Base-by-base conservation (phyloP, 2,888 invertebrate species). In the Protula sp. region DNA sequence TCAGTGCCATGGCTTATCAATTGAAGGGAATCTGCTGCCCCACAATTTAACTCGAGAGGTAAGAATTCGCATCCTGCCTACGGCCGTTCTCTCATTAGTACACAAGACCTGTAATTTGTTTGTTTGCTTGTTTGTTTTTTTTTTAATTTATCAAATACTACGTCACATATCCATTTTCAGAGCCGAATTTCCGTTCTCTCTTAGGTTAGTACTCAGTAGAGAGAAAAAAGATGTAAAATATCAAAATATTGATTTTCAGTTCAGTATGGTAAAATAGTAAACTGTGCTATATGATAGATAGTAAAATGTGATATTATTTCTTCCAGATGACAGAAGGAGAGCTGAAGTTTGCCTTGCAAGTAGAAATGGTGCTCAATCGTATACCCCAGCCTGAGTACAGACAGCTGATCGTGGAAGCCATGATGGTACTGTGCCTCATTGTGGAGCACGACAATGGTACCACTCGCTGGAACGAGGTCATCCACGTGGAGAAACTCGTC, bases 371-470 rank as follows among this genome's bases (percentile, higher is more conserved):
- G 2, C 84, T 99, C 55, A 99, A 98, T 80, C 89, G 91, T 55
- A 95, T 99, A 72, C 94, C 97, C 22, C 95, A 98, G 80, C 98
- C 99, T 0, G 99, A 99, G 81, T 99, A 98, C 82, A 86, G 99
- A 27, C 97, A 98, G 79, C 82, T 98, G 65, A 89, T 98, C 58
- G 98, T 99, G 0, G 85, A 99, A 83, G 95, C 94, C 0, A 83
- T 99, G 55, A 97, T 97, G 92, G 94, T 99, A 22, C 84, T 98
- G 45, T 94, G 94, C 0, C 81, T 97, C 45, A 69, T 85, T 55
- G 90, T 94, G 22, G 76, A 80, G 62, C 74, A 74, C 53, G 79
- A 79, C 59, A 67, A 68, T 59, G 67, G 73, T 31, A 69, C 70
- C 50, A 62, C 75, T 48, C 68, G 67, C 54, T 69, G 73, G 55